phyloP scores from a whole-genome alignment of 2,888 invertebrate species.

The Drosophila diplacantha region DNA sequence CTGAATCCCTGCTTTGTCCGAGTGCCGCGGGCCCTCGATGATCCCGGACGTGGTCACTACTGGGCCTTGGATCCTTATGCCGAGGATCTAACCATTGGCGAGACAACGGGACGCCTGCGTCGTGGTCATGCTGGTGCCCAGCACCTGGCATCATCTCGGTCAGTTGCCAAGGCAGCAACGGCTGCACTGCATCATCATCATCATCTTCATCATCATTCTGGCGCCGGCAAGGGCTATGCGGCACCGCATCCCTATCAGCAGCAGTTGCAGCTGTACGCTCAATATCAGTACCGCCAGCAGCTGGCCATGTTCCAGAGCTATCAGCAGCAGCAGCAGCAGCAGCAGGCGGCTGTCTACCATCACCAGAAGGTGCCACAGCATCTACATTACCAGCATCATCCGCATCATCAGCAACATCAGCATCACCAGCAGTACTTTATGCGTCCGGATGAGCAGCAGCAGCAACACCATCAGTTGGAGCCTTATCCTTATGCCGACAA shows the following conservation, averaged over 20 bases:
- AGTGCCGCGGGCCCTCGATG: conserved; percentile 95
- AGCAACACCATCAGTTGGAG: neutral
- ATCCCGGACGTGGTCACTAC: conserved; percentile 99
- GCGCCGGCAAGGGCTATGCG: neutral
- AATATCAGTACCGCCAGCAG: conserved; percentile 8
- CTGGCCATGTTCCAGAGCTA: conserved; percentile 9
- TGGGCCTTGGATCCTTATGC: conserved; percentile 98
- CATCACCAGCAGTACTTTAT: conserved; percentile 20
- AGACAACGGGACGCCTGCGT: conserved; percentile 95
- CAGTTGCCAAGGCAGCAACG: neutral
- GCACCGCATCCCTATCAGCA: conserved; percentile 58
- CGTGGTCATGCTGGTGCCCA: conserved; percentile 75
- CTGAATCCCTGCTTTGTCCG: conserved; percentile 97
- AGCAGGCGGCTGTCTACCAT: neutral
- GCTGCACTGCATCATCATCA: conserved; percentile 1
- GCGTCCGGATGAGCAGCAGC: conserved; percentile 38
- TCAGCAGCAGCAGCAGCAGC: conserved; percentile 3
- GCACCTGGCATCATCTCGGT: neutral
- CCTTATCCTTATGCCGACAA: conserved; percentile 2
- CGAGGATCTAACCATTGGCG: conserved; percentile 97
- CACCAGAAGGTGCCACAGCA: conserved; percentile 15
- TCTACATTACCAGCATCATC: conserved; percentile 3
- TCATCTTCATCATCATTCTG: conserved; percentile 2
- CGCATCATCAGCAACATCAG: neutral
- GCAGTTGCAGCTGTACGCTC: conserved; percentile 23